A percentile compares a stretch with the other conserved stretches of the same genome.
phyloP scores from a whole-genome alignment of 2,888 invertebrate genomes.

The Cecidostiba fungosa region DNA sequence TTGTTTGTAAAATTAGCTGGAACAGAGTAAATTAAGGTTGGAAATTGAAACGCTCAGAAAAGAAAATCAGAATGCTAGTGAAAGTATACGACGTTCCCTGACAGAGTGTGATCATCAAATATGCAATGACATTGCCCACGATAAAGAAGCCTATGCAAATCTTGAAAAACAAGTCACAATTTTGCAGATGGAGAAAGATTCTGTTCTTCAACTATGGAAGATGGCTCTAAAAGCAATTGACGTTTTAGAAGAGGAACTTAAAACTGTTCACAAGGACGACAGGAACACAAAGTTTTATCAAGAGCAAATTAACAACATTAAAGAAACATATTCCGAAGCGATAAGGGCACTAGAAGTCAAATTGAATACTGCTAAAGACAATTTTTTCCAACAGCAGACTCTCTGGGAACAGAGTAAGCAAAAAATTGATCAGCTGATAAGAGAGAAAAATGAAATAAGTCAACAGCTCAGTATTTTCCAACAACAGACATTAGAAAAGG shows the following conservation, averaged over 20 bases:
- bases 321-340: conserved; percentile 81
- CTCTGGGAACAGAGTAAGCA: conserved; percentile 79
- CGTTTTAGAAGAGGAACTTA: conserved; percentile 85
- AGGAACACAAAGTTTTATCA: conserved; percentile 71
- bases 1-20: conserved; percentile 66
- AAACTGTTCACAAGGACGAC: conserved; percentile 77
- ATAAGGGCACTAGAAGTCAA: conserved; percentile 83
- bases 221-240: conserved; percentile 85
- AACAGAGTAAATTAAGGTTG: conserved; percentile 72
- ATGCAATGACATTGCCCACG: conserved; percentile 60
- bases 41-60: conserved; percentile 69
- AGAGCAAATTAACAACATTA: conserved; percentile 74
- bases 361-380: conserved; percentile 81
- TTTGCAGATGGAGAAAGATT: conserved; percentile 84
- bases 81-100: conserved; percentile 69
- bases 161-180: conserved; percentile 73
- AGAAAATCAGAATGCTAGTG: conserved; percentile 69
- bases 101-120: conserved; percentile 67
- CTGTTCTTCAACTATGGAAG: conserved; percentile 85
- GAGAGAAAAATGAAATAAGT: conserved; percentile 81
- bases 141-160: conserved; percentile 69
- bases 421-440: conserved; percentile 79
- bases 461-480: conserved; percentile 67
- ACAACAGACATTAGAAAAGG: conserved; percentile 68
- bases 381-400: conserved; percentile 75